These are phyloP conservation scores for Hypena proboscidalis DNA, from an alignment of 2,888 invertebrate genomes.

Conservation along the genomic window DNA sequence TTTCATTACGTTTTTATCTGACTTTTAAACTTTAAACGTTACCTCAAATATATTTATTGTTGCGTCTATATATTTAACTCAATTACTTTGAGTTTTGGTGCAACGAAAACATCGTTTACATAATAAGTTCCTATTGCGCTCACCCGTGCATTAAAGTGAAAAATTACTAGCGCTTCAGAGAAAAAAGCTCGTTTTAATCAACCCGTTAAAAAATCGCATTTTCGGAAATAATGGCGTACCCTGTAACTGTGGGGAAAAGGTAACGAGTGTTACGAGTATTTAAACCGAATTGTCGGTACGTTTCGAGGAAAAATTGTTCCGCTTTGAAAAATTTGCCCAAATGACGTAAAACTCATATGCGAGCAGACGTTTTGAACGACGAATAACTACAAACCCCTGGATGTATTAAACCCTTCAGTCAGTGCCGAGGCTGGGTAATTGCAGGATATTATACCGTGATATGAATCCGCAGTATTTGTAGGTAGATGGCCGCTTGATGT, in stretches of 20 bases:
- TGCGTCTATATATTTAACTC: constrained; percentile 36
- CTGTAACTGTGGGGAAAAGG: constrained; percentile 72
- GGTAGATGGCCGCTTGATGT: constrained; percentile 23
- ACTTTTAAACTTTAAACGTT: constrained; percentile 18
- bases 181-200: constrained; percentile 66
- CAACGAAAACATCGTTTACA: constrained; percentile 43
- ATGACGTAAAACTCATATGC: constrained; percentile 80
- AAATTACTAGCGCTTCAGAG: constrained; percentile 55
- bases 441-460: constrained; percentile 47
- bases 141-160: constrained; percentile 57
- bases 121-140: constrained; percentile 50
- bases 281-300: constrained; percentile 60
- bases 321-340: constrained; percentile 77
- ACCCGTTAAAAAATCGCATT: constrained; percentile 74
- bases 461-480: constrained; percentile 39
- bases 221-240: constrained; percentile 70
- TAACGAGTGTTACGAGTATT: constrained; percentile 83
- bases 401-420: constrained; percentile 55
- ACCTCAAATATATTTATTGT: constrained; percentile 24
- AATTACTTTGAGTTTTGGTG: constrained; percentile 37
- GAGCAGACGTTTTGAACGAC: constrained; percentile 51
- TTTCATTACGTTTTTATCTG: background rate
- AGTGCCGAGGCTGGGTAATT: constrained; percentile 59
- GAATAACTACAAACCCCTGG: constrained; percentile 58
- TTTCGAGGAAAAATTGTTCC: constrained; percentile 67